Conservation (phyloP, 2,888 invertebrate species). For the Tipula vernalis region DNA sequence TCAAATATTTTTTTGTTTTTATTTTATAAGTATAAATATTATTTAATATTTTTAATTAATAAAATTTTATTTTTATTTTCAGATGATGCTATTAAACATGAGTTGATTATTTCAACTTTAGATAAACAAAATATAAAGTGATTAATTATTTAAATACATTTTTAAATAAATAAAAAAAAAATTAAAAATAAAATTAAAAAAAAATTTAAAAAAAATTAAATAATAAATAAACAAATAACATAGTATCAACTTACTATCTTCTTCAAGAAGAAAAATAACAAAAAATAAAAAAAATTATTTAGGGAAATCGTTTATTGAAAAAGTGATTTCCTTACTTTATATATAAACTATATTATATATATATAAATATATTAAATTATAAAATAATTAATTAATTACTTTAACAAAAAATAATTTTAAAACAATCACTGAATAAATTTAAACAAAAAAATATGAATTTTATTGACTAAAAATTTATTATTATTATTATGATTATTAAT, state of each 20-base stretch:
- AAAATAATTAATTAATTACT: neutral
- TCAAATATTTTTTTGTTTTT: neutral
- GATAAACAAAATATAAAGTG: conserved; percentile 10
- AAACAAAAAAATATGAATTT: conserved; percentile 6
- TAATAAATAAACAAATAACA: neutral
- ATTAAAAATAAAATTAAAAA: neutral
- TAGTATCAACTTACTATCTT: neutral
- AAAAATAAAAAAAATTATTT: neutral
- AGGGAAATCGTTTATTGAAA: conserved; percentile 8
- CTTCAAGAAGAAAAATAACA: conserved; percentile 4
- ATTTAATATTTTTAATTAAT: neutral
- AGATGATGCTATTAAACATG: conserved; percentile 15
- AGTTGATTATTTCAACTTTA: conserved; percentile 13
- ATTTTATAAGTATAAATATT: neutral
- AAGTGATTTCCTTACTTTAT: neutral
- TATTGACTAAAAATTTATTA: conserved; percentile 7
- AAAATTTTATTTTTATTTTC: conserved; percentile 9
- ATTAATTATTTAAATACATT: conserved; percentile 13
- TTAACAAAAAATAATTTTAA: neutral
- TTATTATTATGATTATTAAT: neutral
- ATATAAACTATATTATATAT: neutral
- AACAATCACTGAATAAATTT: conserved; percentile 9
- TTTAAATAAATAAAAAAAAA: conserved; percentile 6
- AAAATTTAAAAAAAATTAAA: neutral
- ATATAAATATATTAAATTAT: neutral